Evolutionary conservation across 30 jellyfish, hydroid and myxozoan genomes (phyloP), one percentile per base, ranked within the genome.

Genomic region (Hydractinia echinata): DNA sequence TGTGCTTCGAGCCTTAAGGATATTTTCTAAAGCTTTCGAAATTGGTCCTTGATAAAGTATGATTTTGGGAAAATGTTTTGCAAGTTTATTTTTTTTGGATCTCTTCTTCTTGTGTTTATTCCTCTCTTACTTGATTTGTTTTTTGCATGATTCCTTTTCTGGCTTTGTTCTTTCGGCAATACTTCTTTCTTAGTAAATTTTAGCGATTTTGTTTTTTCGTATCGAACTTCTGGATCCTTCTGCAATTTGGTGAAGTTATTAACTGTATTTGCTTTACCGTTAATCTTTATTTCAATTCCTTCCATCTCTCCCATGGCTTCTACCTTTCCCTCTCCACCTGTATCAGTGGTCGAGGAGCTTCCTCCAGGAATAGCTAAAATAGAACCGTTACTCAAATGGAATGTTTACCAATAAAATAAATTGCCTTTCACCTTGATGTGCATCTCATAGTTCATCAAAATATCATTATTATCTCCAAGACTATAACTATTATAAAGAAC

Each of bases 21-120:
- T 86, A 64, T 89, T 88, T 51, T 88, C 94, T 58, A 88, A 54
- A 10, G 86, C 95, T 10, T 89, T 89, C 13, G 96, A 89, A 53
- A 89, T 79, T 10, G 96, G 96, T 8, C 94, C 96, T 55, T 88
- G 84, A 76, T 81, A 84, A 15, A 68, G 71, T 20, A 87, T 68
- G 39, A 87, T 80, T 76, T 87, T 80, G 15, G 92, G 83, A 76
- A 52, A 66, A 51, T 55, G 77, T 20, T 77, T 77, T 44, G 14
- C 66, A 13, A 8, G 13, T 77, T 54, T 52, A 54, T 77, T 77
- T 14, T 16, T 77, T 54, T 77, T 77, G 16, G 20, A n/a, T 48
- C 14, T 13, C 51, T 30, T 20, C 79, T 60, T 77, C 5, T 77
- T 54, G 54, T 7, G 64, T 20, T n/a, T 54, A 8, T 21, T 19